These are phyloP conservation scores for Linhomoeus sp. DNA, from an alignment of 2,888 invertebrate species.

Conservation along the genomic window DNA sequence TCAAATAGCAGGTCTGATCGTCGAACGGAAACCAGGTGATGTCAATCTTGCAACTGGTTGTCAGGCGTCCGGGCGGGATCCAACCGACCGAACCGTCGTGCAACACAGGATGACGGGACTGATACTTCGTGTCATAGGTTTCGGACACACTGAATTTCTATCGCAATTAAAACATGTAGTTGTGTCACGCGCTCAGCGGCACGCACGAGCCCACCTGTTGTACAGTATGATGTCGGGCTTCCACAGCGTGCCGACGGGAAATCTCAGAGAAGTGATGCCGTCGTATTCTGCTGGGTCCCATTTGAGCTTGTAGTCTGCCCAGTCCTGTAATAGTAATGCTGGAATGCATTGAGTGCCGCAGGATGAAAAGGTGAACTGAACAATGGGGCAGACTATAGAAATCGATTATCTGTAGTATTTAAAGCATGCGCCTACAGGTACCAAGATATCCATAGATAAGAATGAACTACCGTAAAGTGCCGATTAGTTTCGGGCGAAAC, in stretches of 20 bases:
- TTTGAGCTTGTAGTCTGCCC: conserved; percentile 87
- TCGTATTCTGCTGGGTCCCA: conserved; percentile 91
- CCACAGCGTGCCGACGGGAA: conserved; percentile 87
- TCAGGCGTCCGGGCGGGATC: conserved; percentile 68
- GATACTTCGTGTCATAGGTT: conserved; percentile 91
- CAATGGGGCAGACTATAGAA: background rate
- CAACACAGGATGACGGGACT: conserved; percentile 84
- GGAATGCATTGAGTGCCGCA: no score
- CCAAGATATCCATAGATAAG: no score
- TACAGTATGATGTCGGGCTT: conserved; percentile 98
- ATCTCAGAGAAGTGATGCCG: conserved; percentile 72
- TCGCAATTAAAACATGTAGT: background rate
- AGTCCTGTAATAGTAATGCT: conserved; percentile 65
- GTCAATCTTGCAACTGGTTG: no score
- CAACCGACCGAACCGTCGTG: conserved; percentile 84
- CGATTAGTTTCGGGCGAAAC: no score
- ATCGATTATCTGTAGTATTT: background rate
- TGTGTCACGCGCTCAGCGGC: background rate
- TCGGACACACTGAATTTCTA: no score
- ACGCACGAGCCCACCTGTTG: conserved; percentile 56
- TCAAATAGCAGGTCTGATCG: conserved; percentile 45
- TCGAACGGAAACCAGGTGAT: conserved; percentile 81
- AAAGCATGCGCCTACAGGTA: no score
- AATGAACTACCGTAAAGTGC: no score
- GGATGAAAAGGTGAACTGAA: background rate